phyloP scores from a whole-genome alignment of 2,888 invertebrate genomes.

The Stratiomys singularior region DNA sequence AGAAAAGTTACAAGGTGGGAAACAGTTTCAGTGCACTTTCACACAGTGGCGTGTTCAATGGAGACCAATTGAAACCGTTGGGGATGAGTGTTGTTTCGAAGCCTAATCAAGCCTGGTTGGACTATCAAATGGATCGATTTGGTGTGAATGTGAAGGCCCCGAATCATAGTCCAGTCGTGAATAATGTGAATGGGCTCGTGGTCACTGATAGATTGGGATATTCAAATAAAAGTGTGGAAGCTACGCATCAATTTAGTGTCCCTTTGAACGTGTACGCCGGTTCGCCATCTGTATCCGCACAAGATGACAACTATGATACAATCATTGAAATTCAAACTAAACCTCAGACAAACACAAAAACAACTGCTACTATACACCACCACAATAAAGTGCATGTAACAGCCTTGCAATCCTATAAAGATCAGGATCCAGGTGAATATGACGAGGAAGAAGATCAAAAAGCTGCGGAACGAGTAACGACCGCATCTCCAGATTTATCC shows the following conservation, averaged over 20 bases:
- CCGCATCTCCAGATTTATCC: background rate
- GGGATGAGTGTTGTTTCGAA: slow-evolving; percentile 48
- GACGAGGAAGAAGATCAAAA: background rate
- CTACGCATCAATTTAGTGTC: background rate
- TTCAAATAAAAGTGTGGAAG: background rate
- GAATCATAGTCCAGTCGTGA: slow-evolving; percentile 12
- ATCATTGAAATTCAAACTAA: background rate
- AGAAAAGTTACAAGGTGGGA: slow-evolving; percentile 13
- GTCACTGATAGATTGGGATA: slow-evolving; percentile 8
- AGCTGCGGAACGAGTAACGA: background rate
- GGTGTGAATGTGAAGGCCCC: slow-evolving; percentile 46
- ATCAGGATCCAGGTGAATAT: background rate
- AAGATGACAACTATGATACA: background rate
- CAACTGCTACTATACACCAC: background rate
- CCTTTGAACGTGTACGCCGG: background rate
- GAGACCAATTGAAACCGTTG: background rate
- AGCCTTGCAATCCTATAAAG: background rate
- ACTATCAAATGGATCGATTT: slow-evolving; percentile 62
- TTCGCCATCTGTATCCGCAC: too few species aligned
- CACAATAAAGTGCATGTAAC: slow-evolving; percentile 29
- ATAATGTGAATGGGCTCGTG: slow-evolving; percentile 22
- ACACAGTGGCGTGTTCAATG: slow-evolving; percentile 25
- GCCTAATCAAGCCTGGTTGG: slow-evolving; percentile 61
- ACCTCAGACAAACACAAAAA: background rate
- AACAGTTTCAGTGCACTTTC: slow-evolving; percentile 10